Percentiles rank a stretch among this genome's conserved stretches.
phyloP scores from a whole-genome alignment of 1,140 invertebrate genomes.

The Panagrolaimus sp. region DNA sequence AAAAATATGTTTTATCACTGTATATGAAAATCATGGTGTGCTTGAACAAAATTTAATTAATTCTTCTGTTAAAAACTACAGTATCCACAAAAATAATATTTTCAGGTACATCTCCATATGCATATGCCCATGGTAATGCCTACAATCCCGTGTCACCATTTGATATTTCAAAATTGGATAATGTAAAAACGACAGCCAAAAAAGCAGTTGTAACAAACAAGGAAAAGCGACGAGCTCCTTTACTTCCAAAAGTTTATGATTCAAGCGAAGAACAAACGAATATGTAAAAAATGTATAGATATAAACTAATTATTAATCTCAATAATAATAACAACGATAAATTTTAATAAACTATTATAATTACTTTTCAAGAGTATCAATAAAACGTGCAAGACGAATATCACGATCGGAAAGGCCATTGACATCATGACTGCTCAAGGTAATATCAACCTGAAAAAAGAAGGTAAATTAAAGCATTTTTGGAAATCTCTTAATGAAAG shows the following conservation, averaged over 20 bases:
- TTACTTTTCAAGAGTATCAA: slow-evolving; percentile 16
- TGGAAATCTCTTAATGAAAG: too few species aligned
- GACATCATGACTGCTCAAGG: slow-evolving; percentile 40
- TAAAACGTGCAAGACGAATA: slow-evolving; percentile 35
- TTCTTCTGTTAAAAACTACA: too few species aligned
- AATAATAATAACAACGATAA: too few species aligned
- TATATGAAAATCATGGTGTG: too few species aligned
- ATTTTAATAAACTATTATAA: too few species aligned
- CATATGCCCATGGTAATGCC: slow-evolving; percentile 39
- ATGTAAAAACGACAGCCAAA: slow-evolving; percentile 9
- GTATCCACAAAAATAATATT: too few species aligned
- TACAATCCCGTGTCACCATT: slow-evolving; percentile 38
- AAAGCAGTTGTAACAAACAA: background rate
- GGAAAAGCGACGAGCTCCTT: background rate
- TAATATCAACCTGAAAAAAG: slow-evolving; percentile 37
- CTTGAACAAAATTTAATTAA: too few species aligned
- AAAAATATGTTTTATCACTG: too few species aligned
- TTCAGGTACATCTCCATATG: slow-evolving; percentile 33
- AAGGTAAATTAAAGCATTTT: too few species aligned
- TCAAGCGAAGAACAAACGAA: background rate
- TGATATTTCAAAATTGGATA: slow-evolving; percentile 23
- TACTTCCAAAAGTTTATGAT: background rate
- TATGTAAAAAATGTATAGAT: too few species aligned
- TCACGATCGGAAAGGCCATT: slow-evolving; percentile 41
- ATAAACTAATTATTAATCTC: too few species aligned